Percentiles rank a stretch among this genome's conserved stretches.
These are phyloP conservation scores for Ailurus styani DNA, from an alignment of 2,113 vertebrate genomes.

Conservation along the genomic window DNA sequence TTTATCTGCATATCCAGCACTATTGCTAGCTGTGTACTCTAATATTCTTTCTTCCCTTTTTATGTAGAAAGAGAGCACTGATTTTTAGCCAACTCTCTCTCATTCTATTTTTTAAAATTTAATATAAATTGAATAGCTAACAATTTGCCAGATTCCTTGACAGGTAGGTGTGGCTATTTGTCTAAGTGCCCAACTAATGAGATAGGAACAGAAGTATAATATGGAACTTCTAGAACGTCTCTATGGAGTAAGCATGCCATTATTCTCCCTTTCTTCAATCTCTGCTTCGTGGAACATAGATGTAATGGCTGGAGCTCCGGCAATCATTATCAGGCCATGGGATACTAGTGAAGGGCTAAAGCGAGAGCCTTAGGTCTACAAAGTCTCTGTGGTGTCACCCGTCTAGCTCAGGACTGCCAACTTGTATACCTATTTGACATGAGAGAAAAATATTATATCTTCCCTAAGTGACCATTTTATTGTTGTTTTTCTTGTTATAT, in stretches of 20 bases:
- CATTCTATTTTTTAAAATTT: not conserved
- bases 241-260: not conserved
- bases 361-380: not conserved
- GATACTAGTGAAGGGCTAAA: not conserved
- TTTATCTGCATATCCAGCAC: not conserved
- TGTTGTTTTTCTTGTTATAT: not conserved
- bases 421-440: not conserved
- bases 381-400: not conserved
- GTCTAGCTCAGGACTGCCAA: not conserved
- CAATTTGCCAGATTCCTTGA: not conserved
- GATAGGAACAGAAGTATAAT: not conserved
- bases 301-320: not conserved
- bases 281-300: not conserved
- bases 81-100: not conserved
- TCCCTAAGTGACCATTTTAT: not conserved
- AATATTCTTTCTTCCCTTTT: not conserved
- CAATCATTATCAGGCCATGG: not conserved
- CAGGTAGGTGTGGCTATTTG: not conserved
- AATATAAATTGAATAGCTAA: not conserved
- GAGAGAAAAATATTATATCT: not conserved
- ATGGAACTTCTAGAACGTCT: not conserved
- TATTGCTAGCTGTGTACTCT: not conserved
- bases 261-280: not conserved
- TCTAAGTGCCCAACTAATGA: not conserved
- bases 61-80: not conserved